Conservation (phyloP, 2,888 invertebrate genomes). For the Ochropacha duplaris region DNA sequence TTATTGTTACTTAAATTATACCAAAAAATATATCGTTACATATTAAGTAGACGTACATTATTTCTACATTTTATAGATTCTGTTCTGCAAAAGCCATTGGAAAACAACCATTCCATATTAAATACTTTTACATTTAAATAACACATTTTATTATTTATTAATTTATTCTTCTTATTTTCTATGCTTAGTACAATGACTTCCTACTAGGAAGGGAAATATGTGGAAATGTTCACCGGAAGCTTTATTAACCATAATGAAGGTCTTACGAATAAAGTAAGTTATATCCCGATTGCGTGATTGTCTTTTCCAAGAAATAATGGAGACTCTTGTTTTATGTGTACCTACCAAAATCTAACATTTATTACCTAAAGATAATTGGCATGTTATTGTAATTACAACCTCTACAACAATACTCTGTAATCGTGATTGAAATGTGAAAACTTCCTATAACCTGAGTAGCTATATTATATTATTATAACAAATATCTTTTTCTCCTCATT, state of each 20-base stretch:
- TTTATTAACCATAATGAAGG: slow-evolving; percentile 64
- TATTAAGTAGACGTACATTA: too few relatives aligned
- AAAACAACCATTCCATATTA: too few relatives aligned
- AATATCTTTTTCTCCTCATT: not conserved
- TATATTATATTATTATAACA: too few relatives aligned
- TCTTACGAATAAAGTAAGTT: slow-evolving; percentile 7
- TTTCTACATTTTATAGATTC: too few relatives aligned
- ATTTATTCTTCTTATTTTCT: slow-evolving; percentile 34
- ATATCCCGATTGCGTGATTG: not conserved
- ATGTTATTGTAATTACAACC: not conserved
- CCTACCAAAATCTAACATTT: not conserved
- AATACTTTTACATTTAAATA: too few relatives aligned
- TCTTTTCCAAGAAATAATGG: not conserved
- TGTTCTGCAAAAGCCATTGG: too few relatives aligned
- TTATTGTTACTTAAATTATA: too few relatives aligned
- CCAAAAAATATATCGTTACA: too few relatives aligned
- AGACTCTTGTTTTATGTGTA: not conserved
- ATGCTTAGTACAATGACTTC: slow-evolving; percentile 74
- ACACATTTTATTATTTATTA: slow-evolving; percentile 12
- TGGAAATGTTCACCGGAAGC: slow-evolving; percentile 68
- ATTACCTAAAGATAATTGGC: not conserved
- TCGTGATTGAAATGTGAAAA: too few relatives aligned
- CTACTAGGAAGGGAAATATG: slow-evolving; percentile 69
- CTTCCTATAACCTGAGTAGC: too few relatives aligned
- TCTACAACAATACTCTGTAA: not conserved